Conservation (phyloP, 2,113 vertebrate species). For the Menura novaehollandiae region DNA sequence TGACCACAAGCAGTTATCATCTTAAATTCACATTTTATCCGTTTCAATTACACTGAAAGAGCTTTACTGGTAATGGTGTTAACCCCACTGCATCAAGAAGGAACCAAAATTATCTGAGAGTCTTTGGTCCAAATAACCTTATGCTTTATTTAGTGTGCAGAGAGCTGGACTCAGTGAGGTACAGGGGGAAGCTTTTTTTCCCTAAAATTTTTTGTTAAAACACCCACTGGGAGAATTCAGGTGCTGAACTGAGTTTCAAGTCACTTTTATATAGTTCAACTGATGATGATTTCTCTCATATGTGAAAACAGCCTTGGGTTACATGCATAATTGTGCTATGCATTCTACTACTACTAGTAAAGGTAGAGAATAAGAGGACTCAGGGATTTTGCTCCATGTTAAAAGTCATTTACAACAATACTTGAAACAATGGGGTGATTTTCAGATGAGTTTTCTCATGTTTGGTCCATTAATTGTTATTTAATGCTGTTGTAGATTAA, state of each 20-base stretch:
- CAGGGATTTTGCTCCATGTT: neutral
- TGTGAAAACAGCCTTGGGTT: neutral
- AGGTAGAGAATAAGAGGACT: neutral
- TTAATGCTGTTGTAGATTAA: neutral
- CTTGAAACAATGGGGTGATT: neutral
- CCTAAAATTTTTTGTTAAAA: neutral
- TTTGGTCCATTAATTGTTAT: neutral
- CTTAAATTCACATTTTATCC: neutral
- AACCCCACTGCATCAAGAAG: no score
- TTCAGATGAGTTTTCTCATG: neutral
- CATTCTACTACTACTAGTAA: neutral
- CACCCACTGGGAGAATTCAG: neutral
- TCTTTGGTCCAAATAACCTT: accelerated
- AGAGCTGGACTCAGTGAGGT: neutral
- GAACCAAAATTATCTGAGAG: neutral
- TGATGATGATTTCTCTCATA: neutral
- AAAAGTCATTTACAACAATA: neutral
- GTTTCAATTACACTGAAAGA: neutral
- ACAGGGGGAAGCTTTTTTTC: neutral
- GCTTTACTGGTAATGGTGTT: neutral
- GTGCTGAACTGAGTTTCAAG: neutral
- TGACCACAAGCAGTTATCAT: neutral
- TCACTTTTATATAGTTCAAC: neutral
- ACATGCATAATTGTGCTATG: accelerated
- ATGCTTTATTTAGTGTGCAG: neutral